Percentiles rank a stretch among this genome's conserved stretches.
Conservation (phyloP, 2,797 vertebrate genomes). For the Bothrops alternatus region DNA sequence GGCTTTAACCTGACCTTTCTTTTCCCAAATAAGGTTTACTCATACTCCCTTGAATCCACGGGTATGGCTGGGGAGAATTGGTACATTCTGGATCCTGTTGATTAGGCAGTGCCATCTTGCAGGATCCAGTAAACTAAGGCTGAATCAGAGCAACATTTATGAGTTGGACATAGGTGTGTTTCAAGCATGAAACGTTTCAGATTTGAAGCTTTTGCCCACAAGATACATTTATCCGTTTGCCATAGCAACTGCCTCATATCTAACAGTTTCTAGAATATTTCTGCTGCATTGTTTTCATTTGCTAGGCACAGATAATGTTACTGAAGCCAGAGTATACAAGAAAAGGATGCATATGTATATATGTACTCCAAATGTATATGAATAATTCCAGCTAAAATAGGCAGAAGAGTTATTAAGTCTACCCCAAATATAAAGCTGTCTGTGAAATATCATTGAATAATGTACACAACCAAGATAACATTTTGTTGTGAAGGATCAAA, state of each 20-base stretch:
- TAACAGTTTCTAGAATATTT: constrained; percentile 29
- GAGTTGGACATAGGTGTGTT: neutral
- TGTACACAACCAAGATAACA: constrained; percentile 23
- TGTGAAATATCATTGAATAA: constrained; percentile 43
- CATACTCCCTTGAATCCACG: neutral
- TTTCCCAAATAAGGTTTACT: neutral
- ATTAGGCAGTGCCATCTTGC: neutral
- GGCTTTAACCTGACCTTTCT: neutral
- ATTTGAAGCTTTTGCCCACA: constrained; percentile 33
- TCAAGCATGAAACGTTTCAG: constrained; percentile 12
- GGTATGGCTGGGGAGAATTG: neutral
- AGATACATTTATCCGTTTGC: constrained; percentile 48
- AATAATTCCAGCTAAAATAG: constrained; percentile 53
- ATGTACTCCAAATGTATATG: neutral
- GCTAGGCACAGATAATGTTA: constrained; percentile 22
- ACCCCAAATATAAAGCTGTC: constrained; percentile 29
- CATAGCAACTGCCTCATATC: constrained; percentile 59
- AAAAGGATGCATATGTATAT: constrained; percentile 15
- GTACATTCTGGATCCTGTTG: neutral
- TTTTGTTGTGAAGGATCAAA: neutral
- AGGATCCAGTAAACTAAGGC: neutral
- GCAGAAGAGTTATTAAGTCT: constrained; percentile 44
- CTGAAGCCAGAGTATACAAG: constrained; percentile 50
- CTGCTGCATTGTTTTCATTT: neutral
- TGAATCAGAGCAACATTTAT: neutral